Percentiles rank a stretch among this genome's conserved stretches.
Conservation (phyloP, 2,113 vertebrate species). For the Zeus faber region DNA sequence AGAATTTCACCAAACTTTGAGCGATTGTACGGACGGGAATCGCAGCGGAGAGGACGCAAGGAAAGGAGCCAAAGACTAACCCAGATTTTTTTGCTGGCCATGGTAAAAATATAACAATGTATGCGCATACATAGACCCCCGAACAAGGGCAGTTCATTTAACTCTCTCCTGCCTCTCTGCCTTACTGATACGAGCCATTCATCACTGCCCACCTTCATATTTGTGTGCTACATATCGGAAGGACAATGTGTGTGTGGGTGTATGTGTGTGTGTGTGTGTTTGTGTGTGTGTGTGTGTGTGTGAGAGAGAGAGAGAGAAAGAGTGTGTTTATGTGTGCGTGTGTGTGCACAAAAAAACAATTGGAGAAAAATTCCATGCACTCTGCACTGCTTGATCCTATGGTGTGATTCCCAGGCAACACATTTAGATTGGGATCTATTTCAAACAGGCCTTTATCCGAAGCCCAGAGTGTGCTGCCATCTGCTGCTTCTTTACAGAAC, state of each 20-base stretch:
- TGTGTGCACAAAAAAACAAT: not conserved
- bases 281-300: constrained; percentile 4
- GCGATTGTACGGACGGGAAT: constrained; percentile 42
- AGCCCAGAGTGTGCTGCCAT: constrained; percentile 65
- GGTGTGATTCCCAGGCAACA: not conserved
- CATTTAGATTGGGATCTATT: constrained; percentile 9
- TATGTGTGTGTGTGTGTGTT: too few species aligned
- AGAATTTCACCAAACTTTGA: constrained; percentile 3
- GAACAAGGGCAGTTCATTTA: constrained; percentile 74
- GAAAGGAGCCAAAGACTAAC: constrained; percentile 56
- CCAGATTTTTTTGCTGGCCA: constrained; percentile 59
- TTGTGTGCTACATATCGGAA: constrained; percentile 35
- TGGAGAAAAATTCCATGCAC: constrained; percentile 1
- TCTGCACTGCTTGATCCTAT: constrained; percentile 34
- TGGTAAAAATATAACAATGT: constrained; percentile 72
- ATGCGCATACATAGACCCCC: constrained; percentile 68
- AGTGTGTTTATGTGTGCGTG: too few species aligned
- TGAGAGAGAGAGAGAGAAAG: not conserved
- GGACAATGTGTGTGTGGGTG: constrained; percentile 15
- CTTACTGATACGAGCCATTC: constrained; percentile 58
- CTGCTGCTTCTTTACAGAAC: constrained; percentile 49
- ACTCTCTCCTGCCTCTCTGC: constrained; percentile 65
- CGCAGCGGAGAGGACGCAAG: constrained; percentile 47
- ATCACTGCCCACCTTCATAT: constrained; percentile 63
- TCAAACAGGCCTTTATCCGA: constrained; percentile 3